These are phyloP conservation scores for Nasonovia ribisnigri DNA, from an alignment of 2,888 invertebrate species.

Conservation along the genomic window DNA sequence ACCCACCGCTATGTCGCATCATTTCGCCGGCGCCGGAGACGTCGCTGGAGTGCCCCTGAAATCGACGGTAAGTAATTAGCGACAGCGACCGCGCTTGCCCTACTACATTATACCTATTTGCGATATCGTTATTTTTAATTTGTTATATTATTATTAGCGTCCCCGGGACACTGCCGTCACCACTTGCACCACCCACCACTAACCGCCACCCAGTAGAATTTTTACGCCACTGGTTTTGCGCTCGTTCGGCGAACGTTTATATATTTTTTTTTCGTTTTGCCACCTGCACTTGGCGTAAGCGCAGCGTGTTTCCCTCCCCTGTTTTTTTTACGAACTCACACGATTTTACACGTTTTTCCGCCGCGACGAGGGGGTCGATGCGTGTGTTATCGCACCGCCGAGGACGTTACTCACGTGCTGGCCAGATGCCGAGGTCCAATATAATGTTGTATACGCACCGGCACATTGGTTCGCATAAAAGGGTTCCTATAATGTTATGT, in stretches of 20 bases:
- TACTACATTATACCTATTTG: not conserved
- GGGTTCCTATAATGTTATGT: not conserved
- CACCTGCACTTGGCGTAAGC: not conserved
- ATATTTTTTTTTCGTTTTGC: not conserved
- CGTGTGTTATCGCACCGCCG: not conserved
- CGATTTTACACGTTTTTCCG: not conserved
- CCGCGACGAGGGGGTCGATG: not conserved
- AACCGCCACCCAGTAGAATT: not conserved
- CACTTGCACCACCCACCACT: not conserved
- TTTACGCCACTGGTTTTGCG: not conserved
- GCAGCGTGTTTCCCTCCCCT: not conserved
- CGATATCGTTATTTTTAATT: not conserved
- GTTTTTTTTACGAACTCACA: not conserved
- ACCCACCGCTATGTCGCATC: constrained; percentile 62
- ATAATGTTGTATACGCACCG: not conserved
- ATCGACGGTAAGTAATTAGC: constrained; percentile 53
- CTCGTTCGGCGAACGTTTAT: not conserved
- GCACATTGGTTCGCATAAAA: constrained; percentile 46
- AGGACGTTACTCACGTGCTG: constrained; percentile 21
- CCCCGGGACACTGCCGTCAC: not conserved
- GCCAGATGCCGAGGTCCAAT: constrained; percentile 13
- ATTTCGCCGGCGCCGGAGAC: constrained; percentile 65
- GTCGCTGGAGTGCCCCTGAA: constrained; percentile 55
- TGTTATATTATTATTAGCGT: not conserved
- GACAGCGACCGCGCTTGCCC: not conserved